Conservation (phyloP, 2,888 invertebrate species). For the Itoplectis maculator region DNA sequence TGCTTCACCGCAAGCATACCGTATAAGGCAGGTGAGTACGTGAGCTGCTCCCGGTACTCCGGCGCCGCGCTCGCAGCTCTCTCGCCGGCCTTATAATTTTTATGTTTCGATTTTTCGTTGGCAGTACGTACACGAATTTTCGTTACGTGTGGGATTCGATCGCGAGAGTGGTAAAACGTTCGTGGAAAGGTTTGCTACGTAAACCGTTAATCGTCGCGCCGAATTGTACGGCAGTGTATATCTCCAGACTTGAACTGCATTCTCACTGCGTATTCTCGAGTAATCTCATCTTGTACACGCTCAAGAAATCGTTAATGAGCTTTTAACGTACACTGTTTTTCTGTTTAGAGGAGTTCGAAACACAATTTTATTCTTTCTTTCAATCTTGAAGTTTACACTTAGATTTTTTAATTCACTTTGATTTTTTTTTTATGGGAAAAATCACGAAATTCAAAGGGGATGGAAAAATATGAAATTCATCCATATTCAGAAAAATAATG, state of each 20-base stretch:
- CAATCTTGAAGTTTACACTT: no score
- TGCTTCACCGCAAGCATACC: slow-evolving; percentile 61
- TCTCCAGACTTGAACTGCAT: neutral
- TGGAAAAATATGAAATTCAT: no score
- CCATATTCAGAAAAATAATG: no score
- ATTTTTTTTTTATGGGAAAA: no score
- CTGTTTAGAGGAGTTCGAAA: neutral
- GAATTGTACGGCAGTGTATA: slow-evolving; percentile 1
- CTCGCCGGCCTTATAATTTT: slow-evolving; percentile 59
- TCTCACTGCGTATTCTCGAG: slow-evolving; percentile 26
- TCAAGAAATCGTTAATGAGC: slow-evolving; percentile 49
- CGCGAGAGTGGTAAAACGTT: slow-evolving; percentile 39
- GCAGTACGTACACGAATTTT: slow-evolving; percentile 33
- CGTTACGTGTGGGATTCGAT: neutral
- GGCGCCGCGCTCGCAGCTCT: slow-evolving; percentile 9
- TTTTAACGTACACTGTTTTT: slow-evolving; percentile 33
- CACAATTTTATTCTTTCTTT: no score
- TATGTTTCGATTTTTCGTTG: slow-evolving; percentile 60
- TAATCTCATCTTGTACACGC: slow-evolving; percentile 4
- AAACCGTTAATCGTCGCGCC: slow-evolving; percentile 27
- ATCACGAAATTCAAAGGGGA: no score
- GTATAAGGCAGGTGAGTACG: slow-evolving; percentile 65
- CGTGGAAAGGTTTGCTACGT: slow-evolving; percentile 46
- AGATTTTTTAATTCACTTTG: no score
- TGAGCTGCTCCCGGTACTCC: slow-evolving; percentile 47